phyloP scores from a whole-genome alignment of 35 echinoderm and acorn worm genomes.

The Nesometra sesokonis region DNA sequence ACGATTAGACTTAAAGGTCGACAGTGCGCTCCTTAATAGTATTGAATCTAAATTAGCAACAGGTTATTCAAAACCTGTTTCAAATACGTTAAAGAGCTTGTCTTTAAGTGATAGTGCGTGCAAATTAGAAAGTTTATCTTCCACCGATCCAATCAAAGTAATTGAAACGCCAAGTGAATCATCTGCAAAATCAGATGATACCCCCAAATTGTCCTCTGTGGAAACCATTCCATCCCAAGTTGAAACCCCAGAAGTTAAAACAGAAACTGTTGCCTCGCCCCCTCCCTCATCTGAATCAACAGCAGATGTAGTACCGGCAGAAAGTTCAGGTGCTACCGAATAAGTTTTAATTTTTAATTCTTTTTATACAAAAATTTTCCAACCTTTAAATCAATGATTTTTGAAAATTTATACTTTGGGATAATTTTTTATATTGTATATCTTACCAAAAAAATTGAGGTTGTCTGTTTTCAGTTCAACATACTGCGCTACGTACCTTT shows the following conservation, averaged over 20 bases:
- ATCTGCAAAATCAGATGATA: neutral
- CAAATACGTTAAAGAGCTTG: neutral
- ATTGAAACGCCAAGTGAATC: neutral
- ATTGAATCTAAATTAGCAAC: neutral
- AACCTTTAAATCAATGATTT: neutral
- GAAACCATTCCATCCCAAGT: neutral
- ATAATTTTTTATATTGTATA: neutral
- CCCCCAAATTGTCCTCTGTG: neutral
- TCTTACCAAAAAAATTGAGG: neutral
- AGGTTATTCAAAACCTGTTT: neutral
- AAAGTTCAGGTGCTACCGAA: neutral
- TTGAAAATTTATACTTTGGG: neutral
- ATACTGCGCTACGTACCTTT: neutral
- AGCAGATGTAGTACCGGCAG: neutral
- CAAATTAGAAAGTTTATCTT: neutral
- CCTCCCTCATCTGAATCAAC: neutral
- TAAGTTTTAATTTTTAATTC: neutral
- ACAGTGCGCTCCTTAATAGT: neutral
- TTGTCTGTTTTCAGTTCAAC: neutral
- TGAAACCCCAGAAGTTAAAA: neutral
- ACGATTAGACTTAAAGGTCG: neutral
- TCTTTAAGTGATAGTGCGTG: neutral
- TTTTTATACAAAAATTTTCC: neutral
- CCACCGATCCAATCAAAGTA: neutral
- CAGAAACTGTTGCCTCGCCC: neutral